A percentile compares a stretch with the other conserved stretches of the same genome.
Conservation (phyloP, 1,140 invertebrate genomes). For the Heliconius congener region DNA sequence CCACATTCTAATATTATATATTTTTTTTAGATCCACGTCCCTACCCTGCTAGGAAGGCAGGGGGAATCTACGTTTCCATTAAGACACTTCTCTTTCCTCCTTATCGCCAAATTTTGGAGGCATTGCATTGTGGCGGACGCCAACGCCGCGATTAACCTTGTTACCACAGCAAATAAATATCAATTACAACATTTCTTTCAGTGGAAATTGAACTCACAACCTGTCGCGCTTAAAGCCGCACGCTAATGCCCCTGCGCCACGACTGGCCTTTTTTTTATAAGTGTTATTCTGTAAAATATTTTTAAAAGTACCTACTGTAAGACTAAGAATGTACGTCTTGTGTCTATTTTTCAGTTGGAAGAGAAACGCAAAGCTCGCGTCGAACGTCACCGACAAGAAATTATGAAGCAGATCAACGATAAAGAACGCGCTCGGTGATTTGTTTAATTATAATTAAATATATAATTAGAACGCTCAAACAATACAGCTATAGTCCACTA, state of each 20-base stretch:
- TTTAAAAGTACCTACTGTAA: no score
- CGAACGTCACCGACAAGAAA: slow-evolving; percentile 75
- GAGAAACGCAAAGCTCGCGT: slow-evolving; percentile 73
- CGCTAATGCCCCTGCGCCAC: no score
- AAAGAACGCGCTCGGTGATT: slow-evolving; percentile 83
- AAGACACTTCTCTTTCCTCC: not conserved
- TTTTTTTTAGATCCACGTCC: not conserved
- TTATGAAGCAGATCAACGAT: slow-evolving; percentile 85
- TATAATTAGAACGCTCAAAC: not conserved
- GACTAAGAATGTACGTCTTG: not conserved
- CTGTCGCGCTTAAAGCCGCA: no score
- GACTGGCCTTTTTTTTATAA: no score
- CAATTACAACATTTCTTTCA: no score
- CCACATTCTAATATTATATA: no score
- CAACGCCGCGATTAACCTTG: not conserved
- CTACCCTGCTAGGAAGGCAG: not conserved
- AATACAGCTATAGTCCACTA: no score
- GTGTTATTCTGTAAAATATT: no score
- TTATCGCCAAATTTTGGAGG: not conserved
- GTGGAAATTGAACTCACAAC: no score
- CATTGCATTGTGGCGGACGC: not conserved
- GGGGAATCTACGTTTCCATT: not conserved
- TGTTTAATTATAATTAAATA: not conserved
- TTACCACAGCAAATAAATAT: not conserved
- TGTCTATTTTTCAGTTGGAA: slow-evolving; percentile 56